phyloP scores from a whole-genome alignment of 2,888 invertebrate genomes.

The Eulithis testata region DNA sequence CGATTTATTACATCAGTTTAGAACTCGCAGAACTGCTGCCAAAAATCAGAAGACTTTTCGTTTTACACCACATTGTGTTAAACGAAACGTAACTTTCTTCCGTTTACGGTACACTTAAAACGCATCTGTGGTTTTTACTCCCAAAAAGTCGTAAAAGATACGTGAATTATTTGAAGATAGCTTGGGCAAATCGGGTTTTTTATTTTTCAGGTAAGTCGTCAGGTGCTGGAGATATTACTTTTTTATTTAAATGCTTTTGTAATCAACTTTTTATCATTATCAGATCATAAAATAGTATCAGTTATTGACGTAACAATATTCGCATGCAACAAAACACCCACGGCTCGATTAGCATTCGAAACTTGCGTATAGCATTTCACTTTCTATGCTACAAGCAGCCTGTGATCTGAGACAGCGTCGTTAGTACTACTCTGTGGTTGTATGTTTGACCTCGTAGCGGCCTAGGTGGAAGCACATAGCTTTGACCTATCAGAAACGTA shows the following conservation, averaged over 20 bases:
- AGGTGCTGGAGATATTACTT: too few relatives aligned
- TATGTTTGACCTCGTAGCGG: background rate
- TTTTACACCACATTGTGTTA: too few relatives aligned
- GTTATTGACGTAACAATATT: slow-evolving; percentile 35
- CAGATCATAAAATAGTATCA: slow-evolving; percentile 6
- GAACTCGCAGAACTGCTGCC: background rate
- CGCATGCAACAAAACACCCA: slow-evolving; percentile 50
- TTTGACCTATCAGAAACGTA: too few relatives aligned
- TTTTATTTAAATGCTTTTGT: background rate
- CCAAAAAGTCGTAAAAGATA: too few relatives aligned
- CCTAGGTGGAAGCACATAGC: too few relatives aligned
- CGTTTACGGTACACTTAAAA: too few relatives aligned
- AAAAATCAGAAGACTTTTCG: background rate
- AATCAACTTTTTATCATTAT: slow-evolving; percentile 3
- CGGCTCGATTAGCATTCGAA: slow-evolving; percentile 64
- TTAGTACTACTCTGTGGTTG: background rate
- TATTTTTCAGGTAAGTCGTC: too few relatives aligned
- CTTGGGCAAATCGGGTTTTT: too few relatives aligned
- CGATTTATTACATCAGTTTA: slow-evolving; percentile 2
- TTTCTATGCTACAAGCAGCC: slow-evolving; percentile 54
- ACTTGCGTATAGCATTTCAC: slow-evolving; percentile 67
- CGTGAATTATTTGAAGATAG: background rate
- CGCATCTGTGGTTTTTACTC: too few relatives aligned
- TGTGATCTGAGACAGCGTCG: slow-evolving; percentile 18
- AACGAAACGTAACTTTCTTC: too few relatives aligned